Evolutionary conservation across 2,113 vertebrate genomes (phyloP), one percentile per base, ranked within the genome.

Genomic region (Nothobranchius furzeri): DNA sequence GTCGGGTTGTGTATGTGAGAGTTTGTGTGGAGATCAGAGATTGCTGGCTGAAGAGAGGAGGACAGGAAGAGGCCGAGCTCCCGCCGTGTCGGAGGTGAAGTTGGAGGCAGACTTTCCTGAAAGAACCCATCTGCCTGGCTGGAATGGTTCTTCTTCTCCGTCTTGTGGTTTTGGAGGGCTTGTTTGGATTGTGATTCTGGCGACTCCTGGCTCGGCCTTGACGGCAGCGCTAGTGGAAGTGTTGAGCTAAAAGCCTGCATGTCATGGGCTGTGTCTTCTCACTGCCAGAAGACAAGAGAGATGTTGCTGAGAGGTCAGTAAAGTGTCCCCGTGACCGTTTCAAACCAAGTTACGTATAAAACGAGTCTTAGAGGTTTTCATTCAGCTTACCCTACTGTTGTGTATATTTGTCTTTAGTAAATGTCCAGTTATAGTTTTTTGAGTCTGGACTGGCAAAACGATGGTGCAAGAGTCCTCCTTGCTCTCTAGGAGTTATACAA

Each of bases 191-290:
- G 76, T 49, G 77, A 85, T 72, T 3, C 78, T 73, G 79, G 75
- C 40, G 46, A 66, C 71, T 70, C 66, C 76, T 56, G 47, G 64
- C 12, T 83, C 73, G 76, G 85, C 65, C 71, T 81, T 60, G 87
- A 83, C 76, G 72, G 68, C 58, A 25, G 73, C 66, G 81, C 76
- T 85, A 59, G 78, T 73, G 75, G 82, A 74, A 81, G 64, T 59
- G 53, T 67, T 62, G 79, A 75, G 76, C 75, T 68, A 74, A 70
- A 85, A 77, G 85, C 76, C 79, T 84, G 75, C 76, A 68, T 79
- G 89, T 79, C 87, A 94, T 99, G 97, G 98, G 98, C 82, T 99
- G 97, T 2, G 70, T 90, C 9, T 96, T 92, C 90, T 96, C 96
- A 0, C 89, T 93, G 76, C 94, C 92, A 0, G 89, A 52, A 68